Conservation (phyloP, 2,113 vertebrate genomes). For the Stigmatopora nigra region DNA sequence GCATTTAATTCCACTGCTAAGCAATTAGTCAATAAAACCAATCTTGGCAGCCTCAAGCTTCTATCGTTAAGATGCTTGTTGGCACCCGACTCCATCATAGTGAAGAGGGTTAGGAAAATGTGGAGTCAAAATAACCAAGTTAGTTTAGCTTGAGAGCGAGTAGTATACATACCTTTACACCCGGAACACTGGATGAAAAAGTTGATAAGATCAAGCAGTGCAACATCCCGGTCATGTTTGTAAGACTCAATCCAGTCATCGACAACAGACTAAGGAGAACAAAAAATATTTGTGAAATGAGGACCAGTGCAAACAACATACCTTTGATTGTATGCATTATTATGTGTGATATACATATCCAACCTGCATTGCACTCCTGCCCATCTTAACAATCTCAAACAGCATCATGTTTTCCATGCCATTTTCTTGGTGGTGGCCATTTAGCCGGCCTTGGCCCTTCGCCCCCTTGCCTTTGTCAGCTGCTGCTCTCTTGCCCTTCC, state of each 20-base stretch:
- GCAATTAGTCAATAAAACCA: too few relatives aligned
- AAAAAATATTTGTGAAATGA: neutral
- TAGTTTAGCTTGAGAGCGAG: too few relatives aligned
- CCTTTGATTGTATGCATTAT: neutral
- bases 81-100: too few relatives aligned
- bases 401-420: constrained; percentile 99
- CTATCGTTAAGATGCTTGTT: too few relatives aligned
- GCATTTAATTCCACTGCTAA: too few relatives aligned
- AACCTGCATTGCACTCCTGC: constrained; percentile 99
- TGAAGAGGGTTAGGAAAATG: too few relatives aligned
- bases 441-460: constrained; percentile 85
- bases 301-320: neutral
- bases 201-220: constrained; percentile 97
- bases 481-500: constrained; percentile 87
- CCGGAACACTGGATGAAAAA: constrained; percentile 99
- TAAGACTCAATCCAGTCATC: constrained; percentile 99
- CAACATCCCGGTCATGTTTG: constrained; percentile 92
- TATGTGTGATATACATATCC: neutral
- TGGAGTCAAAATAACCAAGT: too few relatives aligned
- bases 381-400: constrained; percentile 96
- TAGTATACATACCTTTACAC: constrained; percentile 86
- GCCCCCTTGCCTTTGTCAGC: constrained; percentile 88
- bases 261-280: constrained; percentile 83
- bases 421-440: constrained; percentile 98
- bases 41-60: too few relatives aligned